Evolutionary conservation across 2,113 vertebrate species (phyloP).

Genomic region (Sturnira hondurensis): DNA sequence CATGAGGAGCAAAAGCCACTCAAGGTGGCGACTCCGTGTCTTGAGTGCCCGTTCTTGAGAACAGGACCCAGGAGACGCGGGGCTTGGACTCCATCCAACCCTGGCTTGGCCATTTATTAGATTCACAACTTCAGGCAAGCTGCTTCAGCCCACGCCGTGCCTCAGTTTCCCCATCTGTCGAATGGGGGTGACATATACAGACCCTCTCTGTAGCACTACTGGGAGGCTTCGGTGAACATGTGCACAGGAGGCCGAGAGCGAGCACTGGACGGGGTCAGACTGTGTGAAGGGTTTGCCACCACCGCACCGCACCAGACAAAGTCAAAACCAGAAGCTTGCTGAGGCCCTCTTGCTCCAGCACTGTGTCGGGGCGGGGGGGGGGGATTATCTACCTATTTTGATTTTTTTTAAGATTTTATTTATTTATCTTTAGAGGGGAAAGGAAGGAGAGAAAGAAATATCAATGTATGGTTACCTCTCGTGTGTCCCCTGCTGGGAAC

Average conservation of each 20-base stretch:
- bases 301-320: background rate
- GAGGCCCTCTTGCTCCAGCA: background rate
- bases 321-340: background rate
- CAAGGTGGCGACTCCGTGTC: rapidly evolving
- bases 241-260: background rate
- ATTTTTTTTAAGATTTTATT: too few relatives aligned
- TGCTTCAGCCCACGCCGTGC: rapidly evolving
- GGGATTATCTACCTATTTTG: background rate
- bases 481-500: too few relatives aligned
- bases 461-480: too few relatives aligned
- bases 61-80: background rate
- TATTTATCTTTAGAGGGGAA: too few relatives aligned
- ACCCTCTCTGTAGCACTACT: background rate
- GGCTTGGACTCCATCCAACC: background rate
- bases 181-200: background rate
- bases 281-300: background rate
- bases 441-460: too few relatives aligned
- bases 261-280: rapidly evolving
- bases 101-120: background rate
- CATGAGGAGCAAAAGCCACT: background rate
- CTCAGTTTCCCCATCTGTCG: background rate
- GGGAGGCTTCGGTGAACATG: background rate
- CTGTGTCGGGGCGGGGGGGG: background rate
- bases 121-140: background rate
- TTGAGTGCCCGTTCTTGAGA: background rate